phyloP scores from a whole-genome alignment of 1,140 invertebrate genomes.

The Habropoda laboriosa region DNA sequence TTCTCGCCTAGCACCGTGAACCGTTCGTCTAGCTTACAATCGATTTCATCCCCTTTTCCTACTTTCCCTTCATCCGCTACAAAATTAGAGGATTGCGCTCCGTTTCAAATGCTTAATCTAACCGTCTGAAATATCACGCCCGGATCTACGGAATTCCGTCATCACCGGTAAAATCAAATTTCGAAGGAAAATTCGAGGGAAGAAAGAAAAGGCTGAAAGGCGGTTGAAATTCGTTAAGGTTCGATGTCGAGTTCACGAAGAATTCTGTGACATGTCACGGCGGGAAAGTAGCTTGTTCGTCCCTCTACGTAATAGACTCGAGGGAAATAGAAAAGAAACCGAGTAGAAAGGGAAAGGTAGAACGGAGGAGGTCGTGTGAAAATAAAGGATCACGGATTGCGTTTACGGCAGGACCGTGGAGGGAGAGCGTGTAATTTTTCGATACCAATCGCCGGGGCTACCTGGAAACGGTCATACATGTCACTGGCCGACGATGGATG shows the following conservation, averaged over 20 bases:
- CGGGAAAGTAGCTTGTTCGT: background rate
- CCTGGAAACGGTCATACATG: conserved; percentile 46
- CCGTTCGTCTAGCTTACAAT: background rate
- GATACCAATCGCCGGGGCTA: conserved; percentile 46
- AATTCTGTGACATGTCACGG: conserved; percentile 22
- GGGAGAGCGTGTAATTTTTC: conserved; percentile 38
- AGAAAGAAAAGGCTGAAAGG: background rate
- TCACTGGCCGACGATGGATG: conserved; percentile 37
- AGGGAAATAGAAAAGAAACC: conserved; percentile 48
- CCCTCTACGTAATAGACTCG: conserved; percentile 42
- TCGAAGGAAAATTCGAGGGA: background rate
- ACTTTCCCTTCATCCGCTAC: background rate
- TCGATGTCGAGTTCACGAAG: background rate
- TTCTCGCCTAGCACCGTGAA: background rate
- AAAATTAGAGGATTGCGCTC: background rate
- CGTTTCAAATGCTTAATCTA: background rate
- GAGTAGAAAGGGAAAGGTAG: conserved; percentile 29
- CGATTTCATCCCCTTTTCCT: background rate
- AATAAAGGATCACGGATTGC: conserved; percentile 47
- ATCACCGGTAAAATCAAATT: background rate
- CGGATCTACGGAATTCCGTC: too few species aligned
- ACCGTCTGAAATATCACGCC: too few species aligned
- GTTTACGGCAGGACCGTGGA: conserved; percentile 6
- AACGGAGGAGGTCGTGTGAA: conserved; percentile 27
- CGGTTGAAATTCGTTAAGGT: conserved; percentile 29